A percentile compares a stretch with the other conserved stretches of the same genome.
These are phyloP conservation scores for Oostethus manadensis DNA, from an alignment of 2,113 vertebrate genomes.

Conservation along the genomic window DNA sequence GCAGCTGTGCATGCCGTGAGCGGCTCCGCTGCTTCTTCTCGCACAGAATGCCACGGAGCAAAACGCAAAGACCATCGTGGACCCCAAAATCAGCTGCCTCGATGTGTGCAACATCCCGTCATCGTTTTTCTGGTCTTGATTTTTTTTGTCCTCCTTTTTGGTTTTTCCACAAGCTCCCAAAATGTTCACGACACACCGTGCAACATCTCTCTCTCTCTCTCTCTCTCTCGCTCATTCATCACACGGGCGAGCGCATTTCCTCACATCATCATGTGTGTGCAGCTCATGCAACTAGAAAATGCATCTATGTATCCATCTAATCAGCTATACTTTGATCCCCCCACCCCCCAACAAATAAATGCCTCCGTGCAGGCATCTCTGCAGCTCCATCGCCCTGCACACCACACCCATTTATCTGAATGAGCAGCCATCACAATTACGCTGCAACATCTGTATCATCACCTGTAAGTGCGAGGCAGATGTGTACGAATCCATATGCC, in stretches of 20 bases:
- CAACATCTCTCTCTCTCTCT: slow-evolving; percentile 37
- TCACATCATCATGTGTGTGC: slow-evolving; percentile 25
- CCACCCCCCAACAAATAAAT: background rate
- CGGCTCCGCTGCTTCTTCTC: slow-evolving; percentile 1
- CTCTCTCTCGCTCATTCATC: slow-evolving; percentile 53
- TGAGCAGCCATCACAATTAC: background rate
- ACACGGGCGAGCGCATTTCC: slow-evolving; percentile 37
- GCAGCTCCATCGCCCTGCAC: background rate
- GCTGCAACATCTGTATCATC: slow-evolving; percentile 9
- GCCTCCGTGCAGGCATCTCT: slow-evolving; percentile 4
- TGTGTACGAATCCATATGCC: slow-evolving; percentile 3
- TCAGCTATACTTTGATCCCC: background rate
- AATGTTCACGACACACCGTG: slow-evolving; percentile 56
- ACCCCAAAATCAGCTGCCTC: slow-evolving; percentile 34
- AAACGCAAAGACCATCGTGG: background rate
- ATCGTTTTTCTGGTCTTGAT: background rate
- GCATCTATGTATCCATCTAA: background rate
- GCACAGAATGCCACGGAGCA: background rate
- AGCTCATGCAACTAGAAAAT: slow-evolving; percentile 10
- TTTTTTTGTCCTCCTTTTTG: background rate
- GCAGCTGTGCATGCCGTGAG: slow-evolving; percentile 20
- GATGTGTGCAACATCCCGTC: background rate
- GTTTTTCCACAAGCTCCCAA: slow-evolving; percentile 21
- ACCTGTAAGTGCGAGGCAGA: background rate
- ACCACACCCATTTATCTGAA: slow-evolving; percentile 34